A percentile compares a stretch with the other conserved stretches of the same genome.
Conservation (phyloP, 2,797 vertebrate genomes). For the Threskiornis aethiopicus region DNA sequence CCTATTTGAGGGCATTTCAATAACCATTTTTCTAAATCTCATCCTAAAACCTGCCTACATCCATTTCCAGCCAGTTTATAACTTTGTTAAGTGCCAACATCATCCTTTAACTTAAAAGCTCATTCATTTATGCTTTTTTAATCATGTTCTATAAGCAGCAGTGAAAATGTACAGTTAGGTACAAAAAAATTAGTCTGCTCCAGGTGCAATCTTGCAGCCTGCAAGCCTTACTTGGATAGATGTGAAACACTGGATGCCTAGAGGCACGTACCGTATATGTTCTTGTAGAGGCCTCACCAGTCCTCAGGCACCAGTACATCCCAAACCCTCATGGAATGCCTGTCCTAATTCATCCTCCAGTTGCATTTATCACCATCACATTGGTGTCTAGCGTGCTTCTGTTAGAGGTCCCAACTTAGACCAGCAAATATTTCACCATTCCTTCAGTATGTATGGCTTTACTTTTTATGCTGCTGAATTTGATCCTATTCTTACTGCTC, state of each 20-base stretch:
- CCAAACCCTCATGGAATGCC: neutral
- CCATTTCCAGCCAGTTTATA: neutral
- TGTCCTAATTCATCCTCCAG: neutral
- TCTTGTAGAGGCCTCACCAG: neutral
- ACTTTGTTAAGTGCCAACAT: neutral
- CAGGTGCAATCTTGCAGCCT: neutral
- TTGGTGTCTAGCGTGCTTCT: fast-evolving
- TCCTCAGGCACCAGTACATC: neutral
- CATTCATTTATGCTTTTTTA: neutral
- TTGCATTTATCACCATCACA: neutral
- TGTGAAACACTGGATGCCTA: neutral
- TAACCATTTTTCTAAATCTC: neutral
- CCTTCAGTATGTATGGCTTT: fast-evolving
- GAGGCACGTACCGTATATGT: fast-evolving
- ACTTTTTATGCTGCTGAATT: neutral
- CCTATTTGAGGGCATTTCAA: neutral
- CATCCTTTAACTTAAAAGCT: neutral
- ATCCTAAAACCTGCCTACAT: neutral
- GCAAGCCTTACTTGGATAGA: neutral
- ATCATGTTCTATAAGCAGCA: neutral
- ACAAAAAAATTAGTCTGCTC: neutral
- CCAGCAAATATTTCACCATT: neutral
- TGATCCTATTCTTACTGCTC: neutral
- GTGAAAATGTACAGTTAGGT: neutral
- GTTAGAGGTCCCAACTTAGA: neutral